Conservation (phyloP, 2,797 vertebrate species). For the Nyctalus aviator region DNA sequence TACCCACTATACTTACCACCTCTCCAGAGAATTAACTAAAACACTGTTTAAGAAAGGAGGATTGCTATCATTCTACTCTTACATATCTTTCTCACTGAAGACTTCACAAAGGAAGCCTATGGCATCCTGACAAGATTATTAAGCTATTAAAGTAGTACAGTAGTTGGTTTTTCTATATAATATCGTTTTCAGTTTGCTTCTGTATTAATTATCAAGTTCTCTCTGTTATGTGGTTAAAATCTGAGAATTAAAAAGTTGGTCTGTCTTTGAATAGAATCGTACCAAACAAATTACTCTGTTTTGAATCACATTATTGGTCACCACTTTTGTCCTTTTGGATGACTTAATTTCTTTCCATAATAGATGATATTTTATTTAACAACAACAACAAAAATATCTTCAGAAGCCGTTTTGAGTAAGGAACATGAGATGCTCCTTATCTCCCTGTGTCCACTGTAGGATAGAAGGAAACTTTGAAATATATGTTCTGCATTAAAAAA, state of each 20-base stretch:
- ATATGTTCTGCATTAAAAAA: not conserved
- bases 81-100: not conserved
- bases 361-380: not conserved
- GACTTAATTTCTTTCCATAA: not conserved
- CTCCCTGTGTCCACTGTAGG: not conserved
- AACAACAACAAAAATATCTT: not conserved
- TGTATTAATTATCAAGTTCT: not conserved
- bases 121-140: not conserved
- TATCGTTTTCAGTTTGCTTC: not conserved
- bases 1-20: not conserved
- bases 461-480: not conserved
- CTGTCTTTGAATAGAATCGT: not conserved
- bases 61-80: not conserved
- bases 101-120: not conserved
- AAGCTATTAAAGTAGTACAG: not conserved
- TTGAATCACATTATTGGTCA: not conserved
- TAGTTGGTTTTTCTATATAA: not conserved
- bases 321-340: not conserved
- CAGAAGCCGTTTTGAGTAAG: not conserved
- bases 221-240: not conserved
- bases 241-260: not conserved
- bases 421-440: not conserved
- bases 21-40: not conserved
- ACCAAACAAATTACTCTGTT: not conserved
- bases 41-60: not conserved